These are phyloP conservation scores for Drosophila prolongata DNA, from an alignment of 2,888 invertebrate species.

Conservation along the genomic window DNA sequence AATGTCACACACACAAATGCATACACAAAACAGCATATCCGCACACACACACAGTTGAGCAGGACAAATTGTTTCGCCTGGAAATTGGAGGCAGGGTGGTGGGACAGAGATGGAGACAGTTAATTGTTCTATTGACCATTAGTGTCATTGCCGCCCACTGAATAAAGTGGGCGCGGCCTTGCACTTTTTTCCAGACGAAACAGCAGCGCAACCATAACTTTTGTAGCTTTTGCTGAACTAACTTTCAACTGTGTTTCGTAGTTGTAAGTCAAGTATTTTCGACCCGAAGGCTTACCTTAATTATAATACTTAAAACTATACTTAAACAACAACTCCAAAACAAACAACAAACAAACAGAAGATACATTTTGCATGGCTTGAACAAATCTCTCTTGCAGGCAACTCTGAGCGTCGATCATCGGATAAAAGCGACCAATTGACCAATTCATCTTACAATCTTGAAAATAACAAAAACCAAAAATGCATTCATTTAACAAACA, in stretches of 20 bases:
- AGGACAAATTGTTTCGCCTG: constrained; percentile 40
- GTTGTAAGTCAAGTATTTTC: constrained; percentile 11
- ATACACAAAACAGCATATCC: constrained; percentile 5
- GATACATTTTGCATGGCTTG: constrained; percentile 84
- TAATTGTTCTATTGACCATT: constrained; percentile 32
- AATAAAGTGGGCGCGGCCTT: constrained; percentile 7
- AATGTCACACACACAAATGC: constrained; percentile 26
- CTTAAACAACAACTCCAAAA: constrained; percentile 20
- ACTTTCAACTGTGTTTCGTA: constrained; percentile 18
- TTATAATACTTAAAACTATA: constrained; percentile 14
- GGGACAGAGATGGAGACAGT: constrained; percentile 12
- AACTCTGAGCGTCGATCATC: constrained; percentile 84
- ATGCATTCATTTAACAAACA: constrained; percentile 84
- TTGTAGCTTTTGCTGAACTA: constrained; percentile 18
- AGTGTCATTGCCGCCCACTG: constrained; percentile 4
- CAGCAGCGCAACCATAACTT: neutral
- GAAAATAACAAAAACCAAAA: constrained; percentile 84
- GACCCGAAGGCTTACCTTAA: constrained; percentile 8
- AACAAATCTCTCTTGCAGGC: constrained; percentile 85
- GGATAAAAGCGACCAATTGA: constrained; percentile 85
- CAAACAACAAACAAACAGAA: constrained; percentile 42
- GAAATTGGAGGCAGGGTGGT: constrained; percentile 1
- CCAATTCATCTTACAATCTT: constrained; percentile 84
- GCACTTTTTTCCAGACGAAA: constrained; percentile 4
- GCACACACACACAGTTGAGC: constrained; percentile 17